Conservation (phyloP, 2,888 invertebrate species). For the Pegoplata infirma region DNA sequence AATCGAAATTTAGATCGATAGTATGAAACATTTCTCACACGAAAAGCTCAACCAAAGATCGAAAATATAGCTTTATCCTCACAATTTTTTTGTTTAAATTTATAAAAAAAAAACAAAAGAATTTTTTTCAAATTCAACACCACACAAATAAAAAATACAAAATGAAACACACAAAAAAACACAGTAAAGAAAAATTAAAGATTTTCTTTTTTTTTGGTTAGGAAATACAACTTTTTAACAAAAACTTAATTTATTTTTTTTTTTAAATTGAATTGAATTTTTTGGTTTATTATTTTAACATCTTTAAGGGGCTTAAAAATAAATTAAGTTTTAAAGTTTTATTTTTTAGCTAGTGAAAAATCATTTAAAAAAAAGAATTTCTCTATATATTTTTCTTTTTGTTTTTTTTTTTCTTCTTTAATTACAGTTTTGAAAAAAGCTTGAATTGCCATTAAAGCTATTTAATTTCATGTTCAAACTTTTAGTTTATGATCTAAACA, state of each 20-base stretch:
- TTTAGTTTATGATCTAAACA: slow-evolving; percentile 41
- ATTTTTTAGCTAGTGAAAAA: background rate
- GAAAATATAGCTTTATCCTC: slow-evolving; percentile 66
- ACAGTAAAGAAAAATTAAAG: slow-evolving; percentile 22
- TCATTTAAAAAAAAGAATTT: slow-evolving; percentile 7
- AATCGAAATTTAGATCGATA: slow-evolving; percentile 21
- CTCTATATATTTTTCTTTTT: slow-evolving; percentile 32
- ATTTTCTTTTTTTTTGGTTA: slow-evolving; percentile 19
- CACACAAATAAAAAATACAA: slow-evolving; percentile 2
- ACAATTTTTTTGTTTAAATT: slow-evolving; percentile 74
- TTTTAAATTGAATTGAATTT: background rate
- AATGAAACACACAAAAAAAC: slow-evolving; percentile 15
- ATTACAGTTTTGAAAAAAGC: slow-evolving; percentile 50
- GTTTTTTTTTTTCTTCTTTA: slow-evolving; percentile 26
- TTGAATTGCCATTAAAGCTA: slow-evolving; percentile 18
- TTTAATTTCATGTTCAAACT: slow-evolving; percentile 9
- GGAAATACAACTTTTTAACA: slow-evolving; percentile 2
- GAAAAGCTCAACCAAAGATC: slow-evolving; percentile 11
- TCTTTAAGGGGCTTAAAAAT: slow-evolving; percentile 35
- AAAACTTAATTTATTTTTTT: slow-evolving; percentile 9
- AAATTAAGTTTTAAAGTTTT: slow-evolving; percentile 9
- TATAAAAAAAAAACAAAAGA: slow-evolving; percentile 54
- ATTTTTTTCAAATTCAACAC: slow-evolving; percentile 25
- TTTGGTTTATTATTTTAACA: background rate
- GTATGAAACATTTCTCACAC: slow-evolving; percentile 36